Evolutionary conservation across 2,113 vertebrate species (phyloP).

Genomic region (Daphoenositta chrysoptera): DNA sequence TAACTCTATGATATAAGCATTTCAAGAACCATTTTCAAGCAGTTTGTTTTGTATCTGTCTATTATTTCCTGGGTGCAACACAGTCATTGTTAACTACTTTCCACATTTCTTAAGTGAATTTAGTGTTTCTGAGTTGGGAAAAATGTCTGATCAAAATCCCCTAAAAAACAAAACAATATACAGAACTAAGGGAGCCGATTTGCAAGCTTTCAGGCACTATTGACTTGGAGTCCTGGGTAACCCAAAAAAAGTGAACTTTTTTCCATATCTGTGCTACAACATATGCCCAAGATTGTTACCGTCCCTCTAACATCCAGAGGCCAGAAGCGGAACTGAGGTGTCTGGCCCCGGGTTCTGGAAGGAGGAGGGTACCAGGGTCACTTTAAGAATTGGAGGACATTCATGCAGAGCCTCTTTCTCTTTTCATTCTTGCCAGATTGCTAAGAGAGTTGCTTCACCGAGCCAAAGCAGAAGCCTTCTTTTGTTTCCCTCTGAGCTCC

Average conservation of each 20-base stretch:
- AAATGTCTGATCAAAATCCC: not conserved
- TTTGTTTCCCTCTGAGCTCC: not conserved
- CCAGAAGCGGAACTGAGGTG: fast-evolving
- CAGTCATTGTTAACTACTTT: not conserved
- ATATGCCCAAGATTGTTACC: not conserved
- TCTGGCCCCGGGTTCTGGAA: not conserved
- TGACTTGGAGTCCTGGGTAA: not conserved
- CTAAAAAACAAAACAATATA: not conserved
- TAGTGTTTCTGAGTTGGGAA: not conserved
- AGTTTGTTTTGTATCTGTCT: not conserved
- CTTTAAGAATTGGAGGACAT: not conserved
- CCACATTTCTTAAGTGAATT: not conserved
- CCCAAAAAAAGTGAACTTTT: not conserved
- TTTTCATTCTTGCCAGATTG: not conserved
- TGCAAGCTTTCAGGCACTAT: not conserved
- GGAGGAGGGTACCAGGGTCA: not conserved
- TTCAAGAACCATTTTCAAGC: not conserved
- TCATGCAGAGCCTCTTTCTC: not conserved
- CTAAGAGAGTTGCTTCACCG: not conserved
- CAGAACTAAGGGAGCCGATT: not conserved
- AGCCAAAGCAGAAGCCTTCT: not conserved
- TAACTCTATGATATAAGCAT: not conserved
- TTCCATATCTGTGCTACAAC: not conserved
- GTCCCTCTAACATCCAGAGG: not conserved
- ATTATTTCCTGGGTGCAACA: not conserved